Base-by-base conservation (phyloP, 2,113 vertebrate species). In the Microcebus jonahi region DNA sequence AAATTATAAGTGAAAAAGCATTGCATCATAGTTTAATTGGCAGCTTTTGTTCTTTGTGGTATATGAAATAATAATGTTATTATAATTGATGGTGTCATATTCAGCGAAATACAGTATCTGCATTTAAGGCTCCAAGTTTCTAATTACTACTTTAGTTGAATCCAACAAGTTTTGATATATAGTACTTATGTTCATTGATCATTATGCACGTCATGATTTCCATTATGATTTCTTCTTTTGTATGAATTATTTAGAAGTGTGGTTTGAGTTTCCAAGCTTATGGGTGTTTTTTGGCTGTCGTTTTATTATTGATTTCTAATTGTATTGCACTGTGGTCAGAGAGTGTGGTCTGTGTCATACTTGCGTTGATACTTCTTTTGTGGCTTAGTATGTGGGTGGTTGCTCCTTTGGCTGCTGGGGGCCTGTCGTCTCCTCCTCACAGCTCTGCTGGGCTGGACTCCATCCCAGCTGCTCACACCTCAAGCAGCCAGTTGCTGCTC, bases 271-370 rank as follows among this genome's bases (percentile, higher is more conserved):
- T 96, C 83, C n/a, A 85, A 77, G 86, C 21, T 55, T 82, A 55
- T 10, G 31, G 55, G 29, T 81, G 31, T 27, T 42, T 88, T 65
- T 63, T 93, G 93, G 73, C 91, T 61, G 67, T 84, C 70, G 88
- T 86, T 91, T 88, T 50, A 36, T 67, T 84, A 81, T 85, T 90
- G 88, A 88, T 94, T 94, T 96, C 59, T 96, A 75, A 63, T 67
- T 84, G 61, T 57, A 2, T 55, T 79, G 55, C 55, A 20, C 8
- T 84, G 88, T 63, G 94, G 73, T 67, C 15, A 59, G 77, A 82
- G 73, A 55, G 31, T 85, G 67, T 84, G 63, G 67, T 85, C 39
- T 71, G 3, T 80, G 21, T 61, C 68, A 5, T 82, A 6, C 79
- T 83, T 77, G 57, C 73, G 65, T 81, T 88, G 89, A 82, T 36